phyloP scores from a whole-genome alignment of 1,140 invertebrate genomes.

The Heliconius eleuchia region DNA sequence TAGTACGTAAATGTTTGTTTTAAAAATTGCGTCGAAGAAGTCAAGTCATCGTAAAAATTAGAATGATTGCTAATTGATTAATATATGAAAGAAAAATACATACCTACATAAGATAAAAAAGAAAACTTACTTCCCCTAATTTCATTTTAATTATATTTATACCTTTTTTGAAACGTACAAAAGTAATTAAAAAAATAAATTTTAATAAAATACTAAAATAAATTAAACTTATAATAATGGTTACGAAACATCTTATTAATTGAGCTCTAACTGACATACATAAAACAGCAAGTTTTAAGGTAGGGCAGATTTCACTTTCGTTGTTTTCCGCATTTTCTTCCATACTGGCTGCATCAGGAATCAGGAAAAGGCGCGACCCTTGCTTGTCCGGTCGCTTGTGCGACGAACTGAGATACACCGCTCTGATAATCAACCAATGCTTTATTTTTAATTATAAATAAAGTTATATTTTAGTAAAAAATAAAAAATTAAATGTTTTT shows the following conservation, averaged over 20 bases:
- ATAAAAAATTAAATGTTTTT: not conserved
- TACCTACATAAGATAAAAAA: too few species aligned
- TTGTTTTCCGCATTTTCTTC: constrained; percentile 35
- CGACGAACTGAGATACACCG: constrained; percentile 7
- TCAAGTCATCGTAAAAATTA: not conserved
- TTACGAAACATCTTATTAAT: not conserved
- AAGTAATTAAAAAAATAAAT: not conserved
- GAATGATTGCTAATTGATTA: not conserved
- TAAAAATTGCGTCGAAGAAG: not conserved
- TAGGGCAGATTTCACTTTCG: constrained; percentile 33
- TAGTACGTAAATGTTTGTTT: not conserved
- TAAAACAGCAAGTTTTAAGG: constrained; percentile 26
- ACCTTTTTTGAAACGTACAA: too few species aligned
- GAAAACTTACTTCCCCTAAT: too few species aligned
- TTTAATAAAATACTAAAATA: not conserved
- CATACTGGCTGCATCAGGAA: constrained; percentile 28
- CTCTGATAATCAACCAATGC: not conserved
- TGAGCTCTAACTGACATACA: constrained; percentile 17
- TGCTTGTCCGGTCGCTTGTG: constrained; percentile 26
- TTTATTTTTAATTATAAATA: not conserved
- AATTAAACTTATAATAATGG: not conserved
- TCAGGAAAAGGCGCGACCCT: constrained; percentile 32
- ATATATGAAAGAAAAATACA: not conserved
- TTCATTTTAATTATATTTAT: too few species aligned
- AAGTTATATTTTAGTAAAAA: not conserved